A percentile compares a stretch with the other conserved stretches of the same genome.
Evolutionary conservation across 2,888 invertebrate genomes (phyloP).

Genomic region (Maniola hyperantus): DNA sequence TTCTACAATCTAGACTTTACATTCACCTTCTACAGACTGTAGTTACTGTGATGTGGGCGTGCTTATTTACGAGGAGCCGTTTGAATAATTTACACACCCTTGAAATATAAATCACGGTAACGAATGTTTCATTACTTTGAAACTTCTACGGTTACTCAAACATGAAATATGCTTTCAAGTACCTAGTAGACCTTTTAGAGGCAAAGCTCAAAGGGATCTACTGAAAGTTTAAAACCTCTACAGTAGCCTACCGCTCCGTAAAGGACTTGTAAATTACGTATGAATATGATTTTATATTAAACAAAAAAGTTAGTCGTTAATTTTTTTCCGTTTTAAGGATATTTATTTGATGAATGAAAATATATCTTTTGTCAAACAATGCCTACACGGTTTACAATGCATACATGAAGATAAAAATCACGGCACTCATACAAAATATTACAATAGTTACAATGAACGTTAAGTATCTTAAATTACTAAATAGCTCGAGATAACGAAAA

Average conservation of each 20-base stretch:
- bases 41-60: slow-evolving; percentile 31
- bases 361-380: not conserved
- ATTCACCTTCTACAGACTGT: slow-evolving; percentile 24
- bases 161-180: slow-evolving; percentile 8
- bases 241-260: not conserved
- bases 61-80: slow-evolving; percentile 37
- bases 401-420: not conserved
- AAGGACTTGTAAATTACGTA: not conserved
- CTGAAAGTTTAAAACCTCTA: slow-evolving; percentile 2
- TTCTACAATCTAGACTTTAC: slow-evolving; percentile 20
- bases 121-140: slow-evolving; percentile 26
- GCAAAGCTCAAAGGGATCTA: slow-evolving; percentile 1
- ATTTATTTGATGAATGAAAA: no score
- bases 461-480: not conserved
- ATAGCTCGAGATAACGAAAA: not conserved
- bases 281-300: not conserved
- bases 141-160: slow-evolving; percentile 14
- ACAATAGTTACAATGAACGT: not conserved
- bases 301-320: not conserved
- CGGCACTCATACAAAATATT: not conserved
- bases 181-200: slow-evolving; percentile 10
- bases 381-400: not conserved
- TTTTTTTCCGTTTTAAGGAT: not conserved
- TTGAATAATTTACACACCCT: slow-evolving; percentile 32
- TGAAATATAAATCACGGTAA: slow-evolving; percentile 28